Evolutionary conservation across 2,113 vertebrate species (phyloP), one percentile per base, ranked within the genome.

Genomic region (Nothobranchius kuhntae): DNA sequence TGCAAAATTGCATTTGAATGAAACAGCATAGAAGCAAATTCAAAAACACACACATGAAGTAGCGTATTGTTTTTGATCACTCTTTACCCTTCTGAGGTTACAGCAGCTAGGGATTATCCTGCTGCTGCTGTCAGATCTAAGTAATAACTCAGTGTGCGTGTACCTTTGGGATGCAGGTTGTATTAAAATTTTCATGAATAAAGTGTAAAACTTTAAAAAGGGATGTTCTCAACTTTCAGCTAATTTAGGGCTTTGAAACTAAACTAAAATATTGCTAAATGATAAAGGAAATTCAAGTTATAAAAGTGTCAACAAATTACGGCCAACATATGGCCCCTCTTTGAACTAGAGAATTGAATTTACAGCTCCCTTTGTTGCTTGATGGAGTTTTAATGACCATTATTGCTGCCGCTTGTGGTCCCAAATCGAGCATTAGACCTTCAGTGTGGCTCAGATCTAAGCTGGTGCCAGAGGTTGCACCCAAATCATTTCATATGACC

Each of bases 401-500:
- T 87, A 78, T 78, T 84, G 72, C 75, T 10, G 65, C 68, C 15
- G 61, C 64, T 67, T 44, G 36, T 30, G 67, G 53, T 72, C 81
- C 68, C 75, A 81, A 83, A 88, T 84, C 65, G 64, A 79, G 74
- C 77, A 83, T 80, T 73, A 82, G 80, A 73, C 78, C 83, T 42
- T 73, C 84, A 21, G 70, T 65, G 63, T 63, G 69, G 71, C 76
- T 85, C 44, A 68, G 80, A 81, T 81, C 77, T 55, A 78, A 81
- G 21, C 78, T 68, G 36, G 60, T 57, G 78, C 77, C 46, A 71
- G 63, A 85, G 80, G 86, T 89, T 80, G 71, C 78, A 81, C 74
- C 82, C 68, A 91, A 91, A 91, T 91, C 83, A 84, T 87, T 86
- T 69, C 24, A 21, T 88, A 85, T 91, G 91, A 91, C 92, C 87